Percentiles rank a stretch among this genome's conserved stretches.
phyloP scores from a whole-genome alignment of 2,797 vertebrate genomes.

The Microctenopoma steveboyesi region DNA sequence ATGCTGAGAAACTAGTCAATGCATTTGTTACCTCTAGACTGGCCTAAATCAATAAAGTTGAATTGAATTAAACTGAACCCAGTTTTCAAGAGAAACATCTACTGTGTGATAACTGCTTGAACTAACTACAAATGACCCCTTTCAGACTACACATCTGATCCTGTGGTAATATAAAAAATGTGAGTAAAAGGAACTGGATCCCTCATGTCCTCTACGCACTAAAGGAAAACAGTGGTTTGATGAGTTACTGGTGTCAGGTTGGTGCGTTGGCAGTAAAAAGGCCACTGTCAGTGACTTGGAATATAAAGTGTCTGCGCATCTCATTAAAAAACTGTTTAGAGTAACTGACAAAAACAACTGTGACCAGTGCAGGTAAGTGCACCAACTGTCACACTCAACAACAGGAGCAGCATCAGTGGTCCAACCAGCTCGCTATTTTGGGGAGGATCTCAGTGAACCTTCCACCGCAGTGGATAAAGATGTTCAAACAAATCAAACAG shows the following conservation, averaged over 20 bases:
- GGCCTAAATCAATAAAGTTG: no score
- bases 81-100: no score
- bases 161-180: not conserved
- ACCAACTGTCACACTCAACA: slow-evolving; percentile 23
- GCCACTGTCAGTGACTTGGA: not conserved
- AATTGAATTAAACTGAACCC: no score
- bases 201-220: not conserved
- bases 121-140: not conserved
- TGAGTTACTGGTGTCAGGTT: not conserved
- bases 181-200: not conserved
- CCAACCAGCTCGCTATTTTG: not conserved
- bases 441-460: not conserved
- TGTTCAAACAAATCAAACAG: not conserved
- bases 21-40: no score
- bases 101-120: no score
- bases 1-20: no score
- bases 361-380: slow-evolving; percentile 18
- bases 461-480: slow-evolving; percentile 9
- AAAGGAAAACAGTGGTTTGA: no score
- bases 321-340: not conserved
- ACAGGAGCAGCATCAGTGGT: slow-evolving; percentile 2
- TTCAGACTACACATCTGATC: not conserved
- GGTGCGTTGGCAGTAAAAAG: not conserved
- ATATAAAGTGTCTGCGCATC: not conserved
- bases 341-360: no score